These are phyloP conservation scores for Panulirus ornatus DNA, from an alignment of 1,140 invertebrate genomes.

Conservation along the genomic window DNA sequence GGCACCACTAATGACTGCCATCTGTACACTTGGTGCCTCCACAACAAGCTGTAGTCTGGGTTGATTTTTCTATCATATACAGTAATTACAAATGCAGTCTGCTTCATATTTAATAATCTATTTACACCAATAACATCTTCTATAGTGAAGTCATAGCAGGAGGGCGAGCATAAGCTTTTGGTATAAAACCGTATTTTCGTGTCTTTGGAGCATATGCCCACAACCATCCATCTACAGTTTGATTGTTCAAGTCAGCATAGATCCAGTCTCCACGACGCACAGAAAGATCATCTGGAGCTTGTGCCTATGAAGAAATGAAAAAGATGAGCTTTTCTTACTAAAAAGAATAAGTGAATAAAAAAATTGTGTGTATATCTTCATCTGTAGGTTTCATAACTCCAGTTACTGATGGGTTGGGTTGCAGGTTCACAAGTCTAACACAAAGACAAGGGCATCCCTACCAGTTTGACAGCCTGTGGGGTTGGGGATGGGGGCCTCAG, in stretches of 20 bases:
- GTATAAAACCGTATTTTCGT: slow-evolving; percentile 95
- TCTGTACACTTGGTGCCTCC: neutral
- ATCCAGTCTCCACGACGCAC: slow-evolving; percentile 95
- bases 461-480: no score
- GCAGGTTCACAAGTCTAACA: no score
- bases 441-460: no score
- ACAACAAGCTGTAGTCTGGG: neutral
- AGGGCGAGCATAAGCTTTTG: slow-evolving; percentile 94
- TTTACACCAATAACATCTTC: neutral
- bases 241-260: slow-evolving; percentile 94
- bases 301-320: slow-evolving; percentile 81
- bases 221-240: slow-evolving; percentile 95
- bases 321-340: no score
- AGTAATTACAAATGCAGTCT: slow-evolving; percentile 1
- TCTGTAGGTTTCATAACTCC: no score
- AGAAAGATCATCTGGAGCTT: slow-evolving; percentile 93
- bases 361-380: no score
- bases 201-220: slow-evolving; percentile 96
- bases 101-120: neutral
- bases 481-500: no score
- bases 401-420: no score
- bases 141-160: slow-evolving; percentile 88
- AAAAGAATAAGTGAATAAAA: no score
- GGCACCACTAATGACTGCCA: neutral
- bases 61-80: neutral